Conservation (phyloP, 2,113 vertebrate species). For the Eclectus roratus region DNA sequence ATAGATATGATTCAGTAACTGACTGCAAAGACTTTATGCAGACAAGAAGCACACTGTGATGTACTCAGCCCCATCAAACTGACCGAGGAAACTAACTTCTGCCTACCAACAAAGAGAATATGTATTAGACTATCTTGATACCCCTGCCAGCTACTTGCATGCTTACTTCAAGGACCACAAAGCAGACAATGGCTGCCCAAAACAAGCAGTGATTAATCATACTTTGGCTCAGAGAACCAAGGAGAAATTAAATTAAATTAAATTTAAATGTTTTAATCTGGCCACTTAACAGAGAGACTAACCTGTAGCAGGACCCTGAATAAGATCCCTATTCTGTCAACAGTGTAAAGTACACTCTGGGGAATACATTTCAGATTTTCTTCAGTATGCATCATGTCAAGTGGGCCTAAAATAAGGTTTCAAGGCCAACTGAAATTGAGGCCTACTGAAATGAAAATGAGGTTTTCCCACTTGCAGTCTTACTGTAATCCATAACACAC, state of each 20-base stretch:
- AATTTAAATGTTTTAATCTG: constrained; percentile 14
- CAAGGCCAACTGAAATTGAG: not conserved
- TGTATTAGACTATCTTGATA: not conserved
- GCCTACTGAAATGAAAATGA: not conserved
- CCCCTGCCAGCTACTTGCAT: not conserved
- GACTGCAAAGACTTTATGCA: constrained; percentile 18
- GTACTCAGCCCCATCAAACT: not conserved
- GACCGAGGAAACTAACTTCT: constrained; percentile 16
- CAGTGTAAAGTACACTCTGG: not conserved
- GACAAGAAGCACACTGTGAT: not conserved
- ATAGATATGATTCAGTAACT: not conserved
- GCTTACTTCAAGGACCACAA: not conserved
- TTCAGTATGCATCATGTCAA: not conserved
- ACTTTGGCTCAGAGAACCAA: not conserved
- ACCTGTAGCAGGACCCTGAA: not conserved
- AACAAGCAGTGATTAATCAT: not conserved
- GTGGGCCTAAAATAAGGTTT: not conserved
- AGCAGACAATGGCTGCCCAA: not conserved
- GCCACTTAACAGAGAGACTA: not conserved
- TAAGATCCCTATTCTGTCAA: not conserved
- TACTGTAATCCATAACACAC: not conserved
- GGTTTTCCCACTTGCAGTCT: not conserved
- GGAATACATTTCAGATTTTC: not conserved
- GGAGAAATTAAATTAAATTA: not conserved
- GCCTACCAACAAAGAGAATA: not conserved